Conservation (phyloP, 2,888 invertebrate genomes). For the Iphiclides podalirius region DNA sequence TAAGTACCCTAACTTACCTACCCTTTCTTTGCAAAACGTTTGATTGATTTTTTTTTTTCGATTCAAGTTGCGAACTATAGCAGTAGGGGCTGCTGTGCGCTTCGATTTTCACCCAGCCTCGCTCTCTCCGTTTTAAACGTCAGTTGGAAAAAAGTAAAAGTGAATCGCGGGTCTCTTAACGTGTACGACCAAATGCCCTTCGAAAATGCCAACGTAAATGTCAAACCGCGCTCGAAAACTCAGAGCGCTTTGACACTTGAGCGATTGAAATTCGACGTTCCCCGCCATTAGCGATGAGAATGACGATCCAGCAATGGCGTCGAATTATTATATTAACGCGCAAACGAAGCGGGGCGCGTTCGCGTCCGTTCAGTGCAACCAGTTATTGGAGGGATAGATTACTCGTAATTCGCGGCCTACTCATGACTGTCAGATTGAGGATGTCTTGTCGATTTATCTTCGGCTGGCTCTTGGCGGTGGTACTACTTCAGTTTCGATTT, state of each 20-base stretch:
- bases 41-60: slow-evolving; percentile 19
- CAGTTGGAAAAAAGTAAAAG: slow-evolving; percentile 33
- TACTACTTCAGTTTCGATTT: too few species aligned
- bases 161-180: slow-evolving; percentile 49
- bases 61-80: slow-evolving; percentile 20
- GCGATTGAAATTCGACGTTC: slow-evolving; percentile 5
- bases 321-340: too few species aligned
- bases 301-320: too few species aligned
- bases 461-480: too few species aligned
- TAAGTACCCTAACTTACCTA: slow-evolving; percentile 7
- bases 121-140: slow-evolving; percentile 6
- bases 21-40: slow-evolving; percentile 17
- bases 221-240: slow-evolving; percentile 7
- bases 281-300: slow-evolving; percentile 14
- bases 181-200: too few species aligned
- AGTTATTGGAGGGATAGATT: too few species aligned
- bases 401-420: too few species aligned
- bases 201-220: slow-evolving; percentile 20
- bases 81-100: slow-evolving; percentile 17
- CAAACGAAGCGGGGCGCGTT: too few species aligned
- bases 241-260: slow-evolving; percentile 15
- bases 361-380: too few species aligned
- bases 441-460: too few species aligned
- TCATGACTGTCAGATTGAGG: too few species aligned
- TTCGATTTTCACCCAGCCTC: slow-evolving; percentile 22